phyloP scores from a whole-genome alignment of 2,888 invertebrate genomes.

The Encarsia formosa region DNA sequence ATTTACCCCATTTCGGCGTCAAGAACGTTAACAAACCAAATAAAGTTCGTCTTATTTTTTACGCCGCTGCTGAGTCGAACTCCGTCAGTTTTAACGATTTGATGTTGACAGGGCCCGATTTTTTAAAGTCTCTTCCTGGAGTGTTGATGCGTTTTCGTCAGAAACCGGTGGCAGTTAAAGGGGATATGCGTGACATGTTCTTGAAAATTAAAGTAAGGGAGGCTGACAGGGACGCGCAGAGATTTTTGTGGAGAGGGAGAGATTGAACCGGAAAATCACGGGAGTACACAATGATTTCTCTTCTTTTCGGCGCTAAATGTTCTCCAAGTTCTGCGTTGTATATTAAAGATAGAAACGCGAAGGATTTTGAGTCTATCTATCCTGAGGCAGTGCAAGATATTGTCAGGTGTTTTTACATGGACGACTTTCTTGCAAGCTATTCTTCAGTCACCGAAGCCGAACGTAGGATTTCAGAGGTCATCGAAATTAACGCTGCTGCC shows the following conservation, averaged over 20 bases:
- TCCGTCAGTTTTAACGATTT: background rate
- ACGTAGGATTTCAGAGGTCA: slow-evolving; percentile 13
- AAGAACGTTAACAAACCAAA: too few relatives aligned
- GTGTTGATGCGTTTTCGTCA: background rate
- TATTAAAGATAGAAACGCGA: too few relatives aligned
- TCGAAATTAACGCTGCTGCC: slow-evolving; percentile 13
- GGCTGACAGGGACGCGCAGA: background rate
- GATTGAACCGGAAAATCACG: background rate
- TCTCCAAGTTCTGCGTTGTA: too few relatives aligned
- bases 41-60: background rate
- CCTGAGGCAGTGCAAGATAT: background rate
- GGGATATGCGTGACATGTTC: background rate
- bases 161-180: background rate
- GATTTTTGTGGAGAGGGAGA: background rate
- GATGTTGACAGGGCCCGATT: background rate
- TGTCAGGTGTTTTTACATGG: background rate
- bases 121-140: background rate
- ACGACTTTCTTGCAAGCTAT: slow-evolving; percentile 10
- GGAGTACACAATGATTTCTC: too few relatives aligned
- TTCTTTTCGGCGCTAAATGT: too few relatives aligned
- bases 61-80: background rate
- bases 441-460: slow-evolving; percentile 25
- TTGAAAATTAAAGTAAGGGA: background rate
- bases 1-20: too few relatives aligned
- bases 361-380: too few relatives aligned